Conservation (phyloP, 2,797 vertebrate species). For the Podarcis lilfordi region DNA sequence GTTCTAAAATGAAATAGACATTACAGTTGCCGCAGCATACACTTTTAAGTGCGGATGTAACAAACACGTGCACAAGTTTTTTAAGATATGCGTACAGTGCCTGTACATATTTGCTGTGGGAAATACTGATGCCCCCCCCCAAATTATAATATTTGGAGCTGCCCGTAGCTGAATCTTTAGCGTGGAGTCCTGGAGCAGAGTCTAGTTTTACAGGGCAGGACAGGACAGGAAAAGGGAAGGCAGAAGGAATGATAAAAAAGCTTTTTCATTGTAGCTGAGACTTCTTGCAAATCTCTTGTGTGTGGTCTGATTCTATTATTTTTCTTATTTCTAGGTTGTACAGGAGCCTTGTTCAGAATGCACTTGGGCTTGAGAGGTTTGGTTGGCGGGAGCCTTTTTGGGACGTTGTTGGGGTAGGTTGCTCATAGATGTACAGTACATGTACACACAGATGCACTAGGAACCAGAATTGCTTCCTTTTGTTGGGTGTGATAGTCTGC, state of each 20-base stretch:
- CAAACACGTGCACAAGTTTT: no score
- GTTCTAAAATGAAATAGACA: background rate
- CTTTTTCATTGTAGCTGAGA: background rate
- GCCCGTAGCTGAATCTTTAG: background rate
- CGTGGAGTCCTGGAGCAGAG: constrained; percentile 5
- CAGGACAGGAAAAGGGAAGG: background rate
- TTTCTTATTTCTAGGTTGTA: constrained; percentile 80
- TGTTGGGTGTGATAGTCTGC: background rate
- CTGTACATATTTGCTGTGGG: background rate
- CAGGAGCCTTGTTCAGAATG: constrained; percentile 89
- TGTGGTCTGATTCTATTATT: constrained; percentile 1
- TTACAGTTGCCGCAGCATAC: background rate
- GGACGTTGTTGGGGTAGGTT: constrained; percentile 87
- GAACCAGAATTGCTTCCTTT: background rate
- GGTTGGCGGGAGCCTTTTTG: constrained; percentile 85
- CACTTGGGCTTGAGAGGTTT: constrained; percentile 87
- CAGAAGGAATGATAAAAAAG: constrained; percentile 1
- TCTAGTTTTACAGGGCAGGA: background rate
- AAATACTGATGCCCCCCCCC: background rate
- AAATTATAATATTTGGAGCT: background rate
- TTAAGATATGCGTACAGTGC: background rate
- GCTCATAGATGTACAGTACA: background rate
- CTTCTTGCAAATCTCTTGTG: background rate
- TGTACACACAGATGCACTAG: rapidly evolving
- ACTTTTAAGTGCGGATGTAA: background rate